Base-by-base conservation (phyloP, 2,113 vertebrate genomes). In the Entomyzon cyanotis region DNA sequence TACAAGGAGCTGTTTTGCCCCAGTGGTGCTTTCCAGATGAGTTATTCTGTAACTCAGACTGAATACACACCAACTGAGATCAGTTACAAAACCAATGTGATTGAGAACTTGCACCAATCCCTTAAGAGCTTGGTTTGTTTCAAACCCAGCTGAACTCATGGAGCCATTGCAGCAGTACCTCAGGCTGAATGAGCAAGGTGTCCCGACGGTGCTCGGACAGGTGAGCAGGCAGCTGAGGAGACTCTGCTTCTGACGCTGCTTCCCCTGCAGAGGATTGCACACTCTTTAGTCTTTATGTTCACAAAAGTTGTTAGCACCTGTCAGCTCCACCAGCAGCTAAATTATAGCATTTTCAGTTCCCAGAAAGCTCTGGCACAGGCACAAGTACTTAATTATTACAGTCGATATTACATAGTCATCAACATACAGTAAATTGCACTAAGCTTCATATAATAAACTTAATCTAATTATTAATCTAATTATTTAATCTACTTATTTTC, bases 131-230 rank as follows among this genome's bases (percentile, higher is more conserved):
- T 25, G 19, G 2, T n/a, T n/a, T 39, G 12, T 11, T 55, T 7
- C 49, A 81, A 46, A 63, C 7, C 27, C 42, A 69, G 62, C 12
- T 39, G 15, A 13, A 30, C 35, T 16, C 2, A 9, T 65, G 27
- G 5, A 41, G 22, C 33, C 53, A 6, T 3, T 27, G 47, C 67
- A 90, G 63, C 46, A 56, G 76, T 97, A 98, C 98, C 98, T 98
- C 98, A 24, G 98, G 98, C 30, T 98, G 95, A 59, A 98, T 91
- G 92, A 98, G 97, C 59, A 98, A 87, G 3, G 95, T 73, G 70
- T 98, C 98, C 53, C 98, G 97, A 13, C 50, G 96, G 84, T 98
- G 83, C 52, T 97, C 83, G 39, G 95, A 96, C 42, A 98, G 96
- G 94, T 98, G 98, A 52, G 87, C 63, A 31, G 98, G 98, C 75